Base-by-base conservation (phyloP, 1,140 invertebrate genomes). In the Asobara japonica region DNA sequence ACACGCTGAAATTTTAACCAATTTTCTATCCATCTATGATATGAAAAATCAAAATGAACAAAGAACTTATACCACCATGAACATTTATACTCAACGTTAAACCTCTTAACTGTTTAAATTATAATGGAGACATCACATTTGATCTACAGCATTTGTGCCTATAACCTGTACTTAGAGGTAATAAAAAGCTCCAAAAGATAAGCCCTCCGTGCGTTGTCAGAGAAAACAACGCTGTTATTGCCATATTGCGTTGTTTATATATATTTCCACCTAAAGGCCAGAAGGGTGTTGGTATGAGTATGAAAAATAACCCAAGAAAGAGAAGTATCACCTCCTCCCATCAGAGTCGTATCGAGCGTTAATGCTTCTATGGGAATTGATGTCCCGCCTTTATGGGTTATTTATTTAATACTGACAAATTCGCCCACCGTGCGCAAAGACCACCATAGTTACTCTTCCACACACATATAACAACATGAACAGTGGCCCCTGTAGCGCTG, bases 401-500 rank as follows among this genome's bases (percentile, higher is more conserved):
- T 86, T 87, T 86, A 86, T 87, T 85, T 86, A 87, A 87, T 85
- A 84, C 84, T 84, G 84, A 87, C 86, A 87, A 87, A 86, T 87
- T 86, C 80, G 76, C 79, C 77, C 70, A 69, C 67, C 56, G 62
- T 56, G 20, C 51, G 11, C 51, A 5, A 20, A 25, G 22, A 11
- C 51, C 51, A 56, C 6, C 51, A 18, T 10, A 56, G 22, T 10
- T 18, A 56, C 51, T 56, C 51, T 27, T 56, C 22, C 22, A 10
- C 51, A 56, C 51, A 27, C 11, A 7, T 56, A 56, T 56, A 25
- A 10, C 5, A 25, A 56, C 25, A 56, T 56, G 25, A 22, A 22
- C 51, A 56, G 29, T 18, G 71, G 29, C 18, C 20, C 38, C 48
- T 27, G 61, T 71, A 45, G n/a, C 41, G 41, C 41, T 27, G 69